Base-by-base conservation (phyloP, 2,888 invertebrate species). In the Heliconius erato region DNA sequence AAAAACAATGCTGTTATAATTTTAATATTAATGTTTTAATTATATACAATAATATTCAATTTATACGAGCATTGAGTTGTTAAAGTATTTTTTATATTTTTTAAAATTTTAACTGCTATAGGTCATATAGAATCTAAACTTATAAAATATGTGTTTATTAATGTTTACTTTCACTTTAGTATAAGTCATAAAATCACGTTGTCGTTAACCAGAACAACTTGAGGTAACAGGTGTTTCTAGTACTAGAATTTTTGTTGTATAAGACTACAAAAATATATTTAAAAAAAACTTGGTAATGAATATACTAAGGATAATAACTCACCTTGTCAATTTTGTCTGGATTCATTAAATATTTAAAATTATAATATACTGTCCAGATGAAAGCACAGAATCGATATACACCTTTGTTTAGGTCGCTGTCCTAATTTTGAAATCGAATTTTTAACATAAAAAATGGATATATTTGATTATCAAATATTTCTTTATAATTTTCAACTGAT, bases 321-420 rank as follows among this genome's bases (percentile, higher is more conserved):
- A 81, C 81, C 81, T 76, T 74, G 54, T n/a, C 26, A 19, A 28
- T 14, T 28, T 78, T 19, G 11, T 67, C 5, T 67, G 19, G 49
- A 78, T 71, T 79, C 16, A 65, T 14, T 49, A 71, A 84, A 80
- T 59, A 76, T 81, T 28, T 49, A 67, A 81, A 54, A 59, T 77
- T 19, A 71, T 81, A 77, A 76, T 77, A n/a, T 71, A 26, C 76
- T 69, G 77, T 26, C 89, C 90, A 90, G 89, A 89, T 90, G 90
- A 89, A 90, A 89, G 91, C 88, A 89, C 88, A 86, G 28, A 94
- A 94, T 94, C 94, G 88, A 94, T 94, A 90, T 88, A 92, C 91
- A 93, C 92, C 90, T 93, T 93, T 93, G 93, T 93, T 94, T 94
- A 94, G 91, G 89, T 88, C 85, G 84, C 86, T 88, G 86, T 87